These are phyloP conservation scores for Ichneumoninae sp. DNA, from an alignment of 2,888 invertebrate genomes.

Conservation along the genomic window DNA sequence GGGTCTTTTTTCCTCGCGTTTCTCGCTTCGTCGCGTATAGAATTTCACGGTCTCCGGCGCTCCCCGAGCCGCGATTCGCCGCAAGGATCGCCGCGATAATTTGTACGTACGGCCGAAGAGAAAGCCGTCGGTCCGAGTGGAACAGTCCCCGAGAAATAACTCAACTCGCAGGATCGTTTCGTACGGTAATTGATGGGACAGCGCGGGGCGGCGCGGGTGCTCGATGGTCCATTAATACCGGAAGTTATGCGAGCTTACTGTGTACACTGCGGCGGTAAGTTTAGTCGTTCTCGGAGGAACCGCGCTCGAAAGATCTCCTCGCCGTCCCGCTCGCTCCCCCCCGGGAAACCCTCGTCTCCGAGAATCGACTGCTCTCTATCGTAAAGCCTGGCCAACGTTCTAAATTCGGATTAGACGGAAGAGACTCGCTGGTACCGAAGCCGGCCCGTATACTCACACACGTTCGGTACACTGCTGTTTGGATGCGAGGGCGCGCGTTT, in stretches of 20 bases:
- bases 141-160: conserved; percentile 32
- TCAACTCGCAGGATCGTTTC: conserved; percentile 9
- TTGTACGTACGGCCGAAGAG: neutral
- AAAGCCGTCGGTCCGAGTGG: neutral
- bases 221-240: conserved; percentile 58
- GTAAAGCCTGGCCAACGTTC: conserved; percentile 59
- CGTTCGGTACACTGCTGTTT: conserved; percentile 14
- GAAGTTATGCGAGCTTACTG: conserved; percentile 49
- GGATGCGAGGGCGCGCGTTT: conserved; percentile 11
- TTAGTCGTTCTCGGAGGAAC: conserved; percentile 4
- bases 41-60: conserved; percentile 35
- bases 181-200: conserved; percentile 24
- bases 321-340: neutral
- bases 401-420: conserved; percentile 66
- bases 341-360: conserved; percentile 38
- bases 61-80: conserved; percentile 20
- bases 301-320: conserved; percentile 20
- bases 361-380: conserved; percentile 50
- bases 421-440: conserved; percentile 24
- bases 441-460: neutral
- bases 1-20: neutral
- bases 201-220: conserved; percentile 1
- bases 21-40: conserved; percentile 33
- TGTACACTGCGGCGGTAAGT: conserved; percentile 23
- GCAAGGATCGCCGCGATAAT: conserved; percentile 2